A percentile compares a stretch with the other conserved stretches of the same genome.
Evolutionary conservation across 30 jellyfish, hydroid and myxozoan species (phyloP).

Genomic region (Rhopilema esculentum): DNA sequence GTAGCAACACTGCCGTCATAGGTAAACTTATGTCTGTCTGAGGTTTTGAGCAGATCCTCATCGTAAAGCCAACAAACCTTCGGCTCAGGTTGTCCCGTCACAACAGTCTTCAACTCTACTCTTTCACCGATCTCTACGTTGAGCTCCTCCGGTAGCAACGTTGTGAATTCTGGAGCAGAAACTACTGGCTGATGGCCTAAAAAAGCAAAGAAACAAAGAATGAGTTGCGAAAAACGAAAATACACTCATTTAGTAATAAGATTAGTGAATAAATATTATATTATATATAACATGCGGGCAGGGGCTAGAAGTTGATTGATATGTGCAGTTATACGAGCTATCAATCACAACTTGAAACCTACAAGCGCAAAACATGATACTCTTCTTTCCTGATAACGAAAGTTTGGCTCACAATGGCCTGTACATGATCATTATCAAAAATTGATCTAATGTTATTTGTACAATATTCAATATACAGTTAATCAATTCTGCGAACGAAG

Average conservation of each 20-base stretch:
- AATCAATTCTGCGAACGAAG: background rate
- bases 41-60: conserved; percentile 51
- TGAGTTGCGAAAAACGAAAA: background rate
- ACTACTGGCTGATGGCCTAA: conserved; percentile 24
- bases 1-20: conserved; percentile 55
- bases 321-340: no score
- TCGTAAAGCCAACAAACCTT: conserved; percentile 78
- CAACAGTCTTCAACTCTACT: conserved; percentile 58
- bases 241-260: background rate
- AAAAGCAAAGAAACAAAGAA: background rate
- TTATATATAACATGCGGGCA: no score
- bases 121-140: conserved; percentile 56
- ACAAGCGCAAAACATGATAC: no score
- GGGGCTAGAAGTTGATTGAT: no score
- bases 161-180: conserved; percentile 43
- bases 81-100: conserved; percentile 86
- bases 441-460: no score
- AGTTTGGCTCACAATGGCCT: no score
- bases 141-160: conserved; percentile 73
- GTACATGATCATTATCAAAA: no score
- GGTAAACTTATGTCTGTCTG: conserved; percentile 32
- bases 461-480: no score
- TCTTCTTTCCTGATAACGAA: no score
- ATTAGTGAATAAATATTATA: no score
- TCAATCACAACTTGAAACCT: no score